phyloP scores from a whole-genome alignment of 2,797 vertebrate species.

The Crocodylus rhombifer region DNA sequence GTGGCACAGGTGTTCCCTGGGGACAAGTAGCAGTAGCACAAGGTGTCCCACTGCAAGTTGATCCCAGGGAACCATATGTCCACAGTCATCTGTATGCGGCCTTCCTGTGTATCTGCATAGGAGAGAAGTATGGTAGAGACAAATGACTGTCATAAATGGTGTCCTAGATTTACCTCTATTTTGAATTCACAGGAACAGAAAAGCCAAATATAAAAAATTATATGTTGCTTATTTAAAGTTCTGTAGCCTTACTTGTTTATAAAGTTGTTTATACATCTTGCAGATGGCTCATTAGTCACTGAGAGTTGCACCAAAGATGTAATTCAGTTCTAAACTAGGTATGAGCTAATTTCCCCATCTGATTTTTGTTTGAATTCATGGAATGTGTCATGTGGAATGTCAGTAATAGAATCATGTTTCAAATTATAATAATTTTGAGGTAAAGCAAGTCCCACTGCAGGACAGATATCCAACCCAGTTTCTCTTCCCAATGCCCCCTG shows the following conservation, averaged over 20 bases:
- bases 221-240: conserved; percentile 40
- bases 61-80: no score
- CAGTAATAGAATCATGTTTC: background rate
- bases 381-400: background rate
- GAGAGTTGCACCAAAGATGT: background rate
- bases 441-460: background rate
- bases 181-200: background rate
- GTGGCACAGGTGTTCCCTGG: no score
- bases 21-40: no score
- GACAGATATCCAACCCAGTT: background rate
- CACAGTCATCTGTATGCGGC: no score
- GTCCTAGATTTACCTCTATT: conserved; percentile 5
- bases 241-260: background rate
- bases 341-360: background rate
- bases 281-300: background rate
- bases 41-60: no score
- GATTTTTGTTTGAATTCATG: background rate
- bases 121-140: background rate
- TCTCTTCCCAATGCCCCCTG: background rate
- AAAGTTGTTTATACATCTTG: no score
- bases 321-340: background rate
- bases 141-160: background rate
- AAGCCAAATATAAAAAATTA: conserved; percentile 47
- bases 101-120: background rate
- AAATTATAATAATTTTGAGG: background rate